phyloP scores from a whole-genome alignment of 2,888 invertebrate species.

The Abrostola tripartita region DNA sequence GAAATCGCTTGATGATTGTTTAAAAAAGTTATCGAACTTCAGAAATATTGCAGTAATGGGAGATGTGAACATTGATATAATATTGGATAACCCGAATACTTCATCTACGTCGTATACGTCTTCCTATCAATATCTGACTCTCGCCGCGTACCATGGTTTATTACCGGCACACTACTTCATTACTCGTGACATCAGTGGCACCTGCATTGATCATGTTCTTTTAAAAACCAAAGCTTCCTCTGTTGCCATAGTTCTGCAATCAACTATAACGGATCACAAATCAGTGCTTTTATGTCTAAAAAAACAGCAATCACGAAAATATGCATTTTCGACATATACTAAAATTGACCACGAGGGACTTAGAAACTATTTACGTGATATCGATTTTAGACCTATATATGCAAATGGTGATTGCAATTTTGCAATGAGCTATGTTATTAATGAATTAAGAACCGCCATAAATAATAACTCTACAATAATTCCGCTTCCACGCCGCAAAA shows the following conservation, averaged over 20 bases:
- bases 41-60: conserved; percentile 18
- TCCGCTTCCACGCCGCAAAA: neutral
- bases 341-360: conserved; percentile 2
- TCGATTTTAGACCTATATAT: conserved; percentile 2
- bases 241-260: neutral
- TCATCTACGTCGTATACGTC: neutral
- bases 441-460: neutral
- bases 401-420: neutral
- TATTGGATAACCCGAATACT: neutral
- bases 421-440: neutral
- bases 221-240: neutral
- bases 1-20: neutral
- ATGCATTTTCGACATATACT: neutral
- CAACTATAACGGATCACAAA: conserved; percentile 4
- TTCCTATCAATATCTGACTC: neutral
- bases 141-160: conserved; percentile 8
- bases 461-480: neutral
- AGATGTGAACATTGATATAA: conserved; percentile 1
- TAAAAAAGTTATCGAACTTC: neutral
- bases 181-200: conserved; percentile 10
- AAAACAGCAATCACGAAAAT: neutral
- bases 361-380: neutral
- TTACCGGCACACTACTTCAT: conserved; percentile 7
- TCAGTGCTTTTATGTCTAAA: neutral
- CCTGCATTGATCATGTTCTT: conserved; percentile 11